Conservation (phyloP, 2,797 vertebrate genomes). For the Periophthalmus magnuspinnatus region DNA sequence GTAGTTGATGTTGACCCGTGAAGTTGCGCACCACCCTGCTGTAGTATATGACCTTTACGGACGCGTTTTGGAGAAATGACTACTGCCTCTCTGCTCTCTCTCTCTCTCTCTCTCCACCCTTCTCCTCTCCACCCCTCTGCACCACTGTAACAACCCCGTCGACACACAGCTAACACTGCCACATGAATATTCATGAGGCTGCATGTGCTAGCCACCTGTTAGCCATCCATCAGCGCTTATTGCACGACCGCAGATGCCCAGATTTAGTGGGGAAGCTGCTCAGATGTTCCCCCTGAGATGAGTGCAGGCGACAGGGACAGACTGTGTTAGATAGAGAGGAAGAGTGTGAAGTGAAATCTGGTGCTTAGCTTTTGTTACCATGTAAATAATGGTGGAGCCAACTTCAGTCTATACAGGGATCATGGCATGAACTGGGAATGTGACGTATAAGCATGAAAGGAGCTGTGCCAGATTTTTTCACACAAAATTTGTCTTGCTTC, state of each 20-base stretch:
- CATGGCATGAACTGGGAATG: background rate
- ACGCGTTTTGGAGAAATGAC: background rate
- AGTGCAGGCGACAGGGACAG: constrained; percentile 1
- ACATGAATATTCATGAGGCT: constrained; percentile 4
- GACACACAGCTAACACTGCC: background rate
- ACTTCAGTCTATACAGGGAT: background rate
- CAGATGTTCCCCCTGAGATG: constrained; percentile 1
- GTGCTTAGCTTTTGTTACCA: background rate
- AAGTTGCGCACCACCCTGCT: background rate
- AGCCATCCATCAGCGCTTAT: constrained; percentile 13
- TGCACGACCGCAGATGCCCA: background rate
- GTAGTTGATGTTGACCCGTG: background rate
- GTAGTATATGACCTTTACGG: constrained; percentile 2
- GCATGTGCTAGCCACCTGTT: constrained; percentile 9
- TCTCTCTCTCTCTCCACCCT: background rate
- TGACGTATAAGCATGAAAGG: background rate
- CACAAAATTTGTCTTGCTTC: no score
- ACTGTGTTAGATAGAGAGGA: background rate
- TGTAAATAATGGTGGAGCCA: background rate
- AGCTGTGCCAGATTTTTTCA: no score
- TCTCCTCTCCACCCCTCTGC: background rate
- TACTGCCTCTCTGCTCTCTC: background rate
- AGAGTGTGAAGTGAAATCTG: background rate
- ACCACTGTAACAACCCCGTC: background rate
- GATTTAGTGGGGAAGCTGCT: constrained; percentile 8